These are phyloP conservation scores for Lathronympha strigana DNA, from an alignment of 2,888 invertebrate species.

Conservation along the genomic window DNA sequence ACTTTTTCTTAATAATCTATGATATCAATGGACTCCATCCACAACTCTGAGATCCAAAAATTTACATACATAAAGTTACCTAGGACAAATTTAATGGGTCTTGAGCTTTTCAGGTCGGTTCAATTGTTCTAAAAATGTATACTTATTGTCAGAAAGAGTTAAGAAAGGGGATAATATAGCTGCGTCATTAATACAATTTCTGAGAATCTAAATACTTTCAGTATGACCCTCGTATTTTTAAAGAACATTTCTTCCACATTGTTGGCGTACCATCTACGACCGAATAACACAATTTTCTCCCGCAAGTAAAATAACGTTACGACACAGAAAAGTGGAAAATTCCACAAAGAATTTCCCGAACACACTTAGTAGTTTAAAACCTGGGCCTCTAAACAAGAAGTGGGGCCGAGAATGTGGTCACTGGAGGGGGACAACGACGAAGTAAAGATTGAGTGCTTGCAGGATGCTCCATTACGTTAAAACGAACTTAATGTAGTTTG, in stretches of 20 bases:
- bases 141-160: too few relatives aligned
- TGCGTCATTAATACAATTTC: too few relatives aligned
- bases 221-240: too few relatives aligned
- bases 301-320: slow-evolving; percentile 36
- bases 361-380: slow-evolving; percentile 39
- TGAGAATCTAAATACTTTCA: too few relatives aligned
- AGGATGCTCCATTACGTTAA: background rate
- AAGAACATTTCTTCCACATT: slow-evolving; percentile 8
- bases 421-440: background rate
- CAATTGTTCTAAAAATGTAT: too few relatives aligned
- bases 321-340: slow-evolving; percentile 36
- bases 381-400: slow-evolving; percentile 25
- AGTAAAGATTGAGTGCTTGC: slow-evolving; percentile 7
- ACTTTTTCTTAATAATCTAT: too few relatives aligned
- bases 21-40: too few relatives aligned
- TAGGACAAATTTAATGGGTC: too few relatives aligned
- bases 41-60: too few relatives aligned
- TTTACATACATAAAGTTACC: too few relatives aligned
- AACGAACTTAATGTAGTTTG: background rate
- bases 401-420: slow-evolving; percentile 7
- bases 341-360: slow-evolving; percentile 23
- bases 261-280: slow-evolving; percentile 16
- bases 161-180: too few relatives aligned
- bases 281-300: slow-evolving; percentile 34
- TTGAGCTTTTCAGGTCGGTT: too few relatives aligned